Evolutionary conservation across 2,888 invertebrate species (phyloP), one percentile per base, ranked within the genome.

Genomic region (Agrochola litura): DNA sequence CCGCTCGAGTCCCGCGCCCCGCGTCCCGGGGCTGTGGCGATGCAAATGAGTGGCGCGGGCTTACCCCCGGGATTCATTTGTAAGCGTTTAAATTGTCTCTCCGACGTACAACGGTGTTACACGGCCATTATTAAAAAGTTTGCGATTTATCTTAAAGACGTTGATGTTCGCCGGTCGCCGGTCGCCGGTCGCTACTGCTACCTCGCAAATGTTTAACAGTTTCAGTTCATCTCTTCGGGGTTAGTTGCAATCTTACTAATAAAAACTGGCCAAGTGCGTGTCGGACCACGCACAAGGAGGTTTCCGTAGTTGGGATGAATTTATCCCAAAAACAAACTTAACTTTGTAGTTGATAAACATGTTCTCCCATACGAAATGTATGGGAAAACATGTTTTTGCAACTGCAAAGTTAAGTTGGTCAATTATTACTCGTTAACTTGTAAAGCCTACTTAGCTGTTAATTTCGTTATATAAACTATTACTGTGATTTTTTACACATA

Each of bases 21-120:
- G 56, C 41, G 37, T 19, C 49, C 56, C 74, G 41, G 49, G n/a
- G 63, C 74, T 67, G 81, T 46, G 70, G 66, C 63, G 60, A 81
- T 85, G 82, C 75, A 87, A 87, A 85, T 85, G 82, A 85, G 78
- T 69, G 54, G 75, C 72, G 67, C 73, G 73, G 73, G 63, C 61
- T 68, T 58, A 58, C 82, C 66, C 76, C 54, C 73, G 83, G 83
- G 83, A 69, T 78, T 87, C 86, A 86, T 86, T 88, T 88, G 86
- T 88, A 77, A 88, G 77, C 83, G 83, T 86, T 88, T 77, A 79
- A 74, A 86, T 76, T 77, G 88, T 88, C 83, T 79, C 72, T 79
- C 73, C 37, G 16, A 37, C 76, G 68, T 74, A 83, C 73, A 69
- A 74, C 75, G 73, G 74, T 72, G 86, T 85, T 77, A 66, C 74